phyloP scores from a whole-genome alignment of 1,140 invertebrate genomes.

The Ostrea edulis region DNA sequence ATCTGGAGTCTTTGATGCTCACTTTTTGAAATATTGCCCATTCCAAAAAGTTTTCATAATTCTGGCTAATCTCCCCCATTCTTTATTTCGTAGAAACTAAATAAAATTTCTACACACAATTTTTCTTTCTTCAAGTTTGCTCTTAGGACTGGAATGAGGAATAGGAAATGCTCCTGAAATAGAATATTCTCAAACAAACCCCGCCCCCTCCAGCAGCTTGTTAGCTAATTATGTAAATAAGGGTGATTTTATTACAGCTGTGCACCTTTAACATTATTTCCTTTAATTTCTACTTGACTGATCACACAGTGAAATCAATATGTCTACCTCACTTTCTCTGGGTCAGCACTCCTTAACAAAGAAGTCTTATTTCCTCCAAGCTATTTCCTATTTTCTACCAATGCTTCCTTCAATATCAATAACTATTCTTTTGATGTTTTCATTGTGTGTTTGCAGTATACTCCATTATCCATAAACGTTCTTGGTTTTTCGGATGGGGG shows the following conservation, averaged over 20 bases:
- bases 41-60: background rate
- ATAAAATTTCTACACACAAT: background rate
- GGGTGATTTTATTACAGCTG: background rate
- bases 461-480: background rate
- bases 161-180: background rate
- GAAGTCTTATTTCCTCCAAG: background rate
- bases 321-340: background rate
- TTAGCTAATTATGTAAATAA: background rate
- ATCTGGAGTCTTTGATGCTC: background rate
- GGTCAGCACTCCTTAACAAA: background rate
- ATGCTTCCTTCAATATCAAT: no score
- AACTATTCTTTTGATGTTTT: background rate
- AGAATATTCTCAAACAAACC: background rate
- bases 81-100: background rate
- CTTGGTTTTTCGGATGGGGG: no score
- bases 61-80: background rate
- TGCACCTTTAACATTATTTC: background rate
- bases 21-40: background rate
- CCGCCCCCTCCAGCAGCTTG: background rate
- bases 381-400: no score
- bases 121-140: background rate
- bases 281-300: background rate
- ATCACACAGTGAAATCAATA: background rate
- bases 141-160: background rate
- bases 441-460: background rate